These are phyloP conservation scores for Sylvicola cinctus DNA, from an alignment of 2,888 invertebrate species.

Conservation along the genomic window DNA sequence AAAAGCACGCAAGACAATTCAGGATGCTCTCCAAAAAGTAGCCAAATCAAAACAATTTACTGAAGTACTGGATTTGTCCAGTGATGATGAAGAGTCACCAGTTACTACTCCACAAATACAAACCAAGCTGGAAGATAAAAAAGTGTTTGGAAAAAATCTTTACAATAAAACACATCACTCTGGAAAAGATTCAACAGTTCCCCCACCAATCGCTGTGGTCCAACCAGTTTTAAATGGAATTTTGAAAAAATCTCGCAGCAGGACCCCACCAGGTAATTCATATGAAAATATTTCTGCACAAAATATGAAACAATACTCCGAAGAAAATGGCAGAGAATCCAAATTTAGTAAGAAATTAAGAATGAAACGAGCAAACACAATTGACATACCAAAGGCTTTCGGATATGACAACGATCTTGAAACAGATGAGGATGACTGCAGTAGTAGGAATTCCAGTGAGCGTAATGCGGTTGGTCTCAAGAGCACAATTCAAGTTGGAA, in stretches of 20 bases:
- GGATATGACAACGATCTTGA: slow-evolving; percentile 16
- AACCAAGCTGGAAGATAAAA: neutral
- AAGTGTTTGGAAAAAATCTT: too few species aligned
- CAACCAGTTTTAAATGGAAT: slow-evolving; percentile 7
- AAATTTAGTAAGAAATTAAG: slow-evolving; percentile 16
- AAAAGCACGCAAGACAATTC: slow-evolving; percentile 7
- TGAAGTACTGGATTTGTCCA: neutral
- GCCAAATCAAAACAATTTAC: neutral
- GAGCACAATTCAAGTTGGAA: slow-evolving; percentile 35
- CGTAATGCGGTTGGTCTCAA: slow-evolving; percentile 29
- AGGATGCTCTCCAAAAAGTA: neutral
- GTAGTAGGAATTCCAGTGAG: slow-evolving; percentile 12
- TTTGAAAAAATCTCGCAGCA: slow-evolving; percentile 10
- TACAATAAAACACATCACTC: neutral
- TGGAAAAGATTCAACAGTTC: too few species aligned
- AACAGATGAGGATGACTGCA: slow-evolving; percentile 28
- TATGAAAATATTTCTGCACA: too few species aligned
- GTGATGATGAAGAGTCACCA: too few species aligned
- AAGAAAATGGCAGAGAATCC: neutral
- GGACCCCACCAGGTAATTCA: slow-evolving; percentile 3
- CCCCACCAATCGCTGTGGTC: too few species aligned
- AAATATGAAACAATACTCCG: neutral
- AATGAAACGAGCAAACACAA: slow-evolving; percentile 76
- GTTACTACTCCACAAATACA: too few species aligned
- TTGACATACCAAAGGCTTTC: slow-evolving; percentile 59